phyloP scores from a whole-genome alignment of 2,888 invertebrate species.

The Drosophila emarginata region DNA sequence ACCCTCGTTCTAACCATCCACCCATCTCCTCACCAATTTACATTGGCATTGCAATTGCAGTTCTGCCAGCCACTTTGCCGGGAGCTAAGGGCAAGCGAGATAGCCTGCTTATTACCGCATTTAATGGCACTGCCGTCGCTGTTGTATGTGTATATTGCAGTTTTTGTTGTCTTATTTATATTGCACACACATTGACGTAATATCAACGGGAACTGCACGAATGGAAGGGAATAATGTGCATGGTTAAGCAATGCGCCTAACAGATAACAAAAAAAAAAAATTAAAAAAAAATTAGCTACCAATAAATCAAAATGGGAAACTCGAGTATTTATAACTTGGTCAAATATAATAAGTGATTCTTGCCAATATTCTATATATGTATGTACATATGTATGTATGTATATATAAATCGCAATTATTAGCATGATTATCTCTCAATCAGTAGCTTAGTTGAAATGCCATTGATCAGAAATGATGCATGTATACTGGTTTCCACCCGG shows the following conservation, averaged over 20 bases:
- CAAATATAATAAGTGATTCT: background rate
- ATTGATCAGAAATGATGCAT: no score
- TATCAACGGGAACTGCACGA: constrained; percentile 30
- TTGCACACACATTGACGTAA: constrained; percentile 64
- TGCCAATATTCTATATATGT: no score
- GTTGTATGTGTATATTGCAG: constrained; percentile 6
- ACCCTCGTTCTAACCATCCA: background rate
- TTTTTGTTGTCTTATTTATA: constrained; percentile 31
- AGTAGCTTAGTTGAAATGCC: no score
- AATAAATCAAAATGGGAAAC: background rate
- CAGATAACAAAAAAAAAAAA: no score
- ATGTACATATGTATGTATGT: no score
- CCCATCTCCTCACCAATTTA: constrained; percentile 9
- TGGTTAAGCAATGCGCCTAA: background rate
- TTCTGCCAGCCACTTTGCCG: constrained; percentile 6
- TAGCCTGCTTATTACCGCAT: constrained; percentile 63
- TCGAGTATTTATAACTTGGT: background rate
- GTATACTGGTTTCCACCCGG: no score
- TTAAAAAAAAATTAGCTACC: background rate
- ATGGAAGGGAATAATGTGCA: background rate
- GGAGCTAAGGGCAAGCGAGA: constrained; percentile 42
- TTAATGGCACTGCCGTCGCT: constrained; percentile 62
- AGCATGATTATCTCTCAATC: no score
- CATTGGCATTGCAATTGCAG: constrained; percentile 28
- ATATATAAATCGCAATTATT: no score